These are phyloP conservation scores for Manacus vitellinus DNA, from an alignment of 2,113 vertebrate genomes.

Conservation along the genomic window DNA sequence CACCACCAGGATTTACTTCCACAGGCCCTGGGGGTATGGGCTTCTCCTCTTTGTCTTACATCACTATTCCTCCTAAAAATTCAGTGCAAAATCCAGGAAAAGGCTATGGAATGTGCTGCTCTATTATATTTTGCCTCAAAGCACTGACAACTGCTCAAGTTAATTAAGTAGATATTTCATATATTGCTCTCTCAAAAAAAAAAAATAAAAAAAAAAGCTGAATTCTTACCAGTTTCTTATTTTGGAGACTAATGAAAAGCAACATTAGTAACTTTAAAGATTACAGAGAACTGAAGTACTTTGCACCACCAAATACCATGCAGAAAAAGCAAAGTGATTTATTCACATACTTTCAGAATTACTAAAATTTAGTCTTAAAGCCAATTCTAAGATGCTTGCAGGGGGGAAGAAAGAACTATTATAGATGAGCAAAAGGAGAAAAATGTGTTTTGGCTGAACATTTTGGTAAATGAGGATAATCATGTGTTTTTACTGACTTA, in stretches of 20 bases:
- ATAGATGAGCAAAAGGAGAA: not conserved
- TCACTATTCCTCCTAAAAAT: not conserved
- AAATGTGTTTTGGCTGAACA: not conserved
- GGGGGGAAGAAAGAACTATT: not conserved
- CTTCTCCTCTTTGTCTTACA: not conserved
- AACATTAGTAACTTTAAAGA: not conserved
- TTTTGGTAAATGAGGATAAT: not conserved
- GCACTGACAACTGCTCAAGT: not conserved
- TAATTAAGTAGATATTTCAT: not conserved
- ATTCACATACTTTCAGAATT: not conserved
- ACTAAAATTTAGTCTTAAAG: not conserved
- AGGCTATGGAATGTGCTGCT: not conserved
- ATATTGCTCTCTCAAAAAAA: not conserved
- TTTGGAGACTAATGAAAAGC: not conserved
- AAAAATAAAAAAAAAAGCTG: not conserved
- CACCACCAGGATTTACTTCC: not conserved
- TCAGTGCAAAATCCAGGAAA: not conserved
- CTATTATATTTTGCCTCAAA: not conserved
- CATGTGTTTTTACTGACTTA: not conserved
- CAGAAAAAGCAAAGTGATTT: not conserved
- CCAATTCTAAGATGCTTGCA: not conserved
- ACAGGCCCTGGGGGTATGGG: not conserved
- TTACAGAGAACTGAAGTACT: not conserved
- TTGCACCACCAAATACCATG: not conserved
- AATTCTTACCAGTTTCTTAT: not conserved